phyloP scores from a whole-genome alignment of 2,888 invertebrate genomes.

The Idaea aversata region DNA sequence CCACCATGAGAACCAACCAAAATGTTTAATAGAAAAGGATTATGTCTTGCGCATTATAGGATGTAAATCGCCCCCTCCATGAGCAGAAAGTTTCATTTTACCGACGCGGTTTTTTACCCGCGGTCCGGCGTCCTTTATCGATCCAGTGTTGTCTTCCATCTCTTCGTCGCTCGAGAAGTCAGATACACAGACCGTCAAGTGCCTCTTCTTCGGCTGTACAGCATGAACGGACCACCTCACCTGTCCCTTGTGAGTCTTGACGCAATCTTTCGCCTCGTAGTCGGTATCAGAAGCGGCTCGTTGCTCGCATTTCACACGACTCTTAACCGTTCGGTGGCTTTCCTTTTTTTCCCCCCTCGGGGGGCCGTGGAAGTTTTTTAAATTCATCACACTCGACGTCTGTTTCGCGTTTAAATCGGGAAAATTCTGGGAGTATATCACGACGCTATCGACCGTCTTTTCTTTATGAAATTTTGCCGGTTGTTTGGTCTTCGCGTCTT shows the following conservation, averaged over 20 bases:
- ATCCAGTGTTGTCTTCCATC: constrained; percentile 45
- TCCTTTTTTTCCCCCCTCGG: constrained; percentile 79
- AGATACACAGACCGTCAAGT: constrained; percentile 62
- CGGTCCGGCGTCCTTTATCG: constrained; percentile 61
- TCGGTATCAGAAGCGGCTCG: constrained; percentile 72
- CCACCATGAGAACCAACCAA: not conserved
- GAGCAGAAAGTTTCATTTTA: constrained; percentile 64
- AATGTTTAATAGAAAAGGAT: constrained; percentile 14
- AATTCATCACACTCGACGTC: constrained; percentile 66
- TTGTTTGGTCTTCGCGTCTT: constrained; percentile 50
- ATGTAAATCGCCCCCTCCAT: constrained; percentile 70
- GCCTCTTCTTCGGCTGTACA: constrained; percentile 66
- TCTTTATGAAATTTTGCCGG: constrained; percentile 69
- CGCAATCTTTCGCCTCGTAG: constrained; percentile 58
- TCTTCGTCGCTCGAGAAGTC: constrained; percentile 72
- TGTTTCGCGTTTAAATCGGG: constrained; percentile 64
- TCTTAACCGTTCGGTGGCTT: constrained; percentile 56
- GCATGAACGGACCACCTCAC: constrained; percentile 65
- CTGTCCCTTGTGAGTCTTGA: constrained; percentile 56
- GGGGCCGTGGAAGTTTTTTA: constrained; percentile 79
- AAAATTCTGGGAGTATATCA: constrained; percentile 74
- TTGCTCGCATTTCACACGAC: constrained; percentile 53
- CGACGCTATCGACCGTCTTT: constrained; percentile 66
- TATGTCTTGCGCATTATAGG: constrained; percentile 69
- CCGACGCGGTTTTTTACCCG: constrained; percentile 56